phyloP scores from a whole-genome alignment of 2,888 invertebrate genomes.

The Noctua janthe region DNA sequence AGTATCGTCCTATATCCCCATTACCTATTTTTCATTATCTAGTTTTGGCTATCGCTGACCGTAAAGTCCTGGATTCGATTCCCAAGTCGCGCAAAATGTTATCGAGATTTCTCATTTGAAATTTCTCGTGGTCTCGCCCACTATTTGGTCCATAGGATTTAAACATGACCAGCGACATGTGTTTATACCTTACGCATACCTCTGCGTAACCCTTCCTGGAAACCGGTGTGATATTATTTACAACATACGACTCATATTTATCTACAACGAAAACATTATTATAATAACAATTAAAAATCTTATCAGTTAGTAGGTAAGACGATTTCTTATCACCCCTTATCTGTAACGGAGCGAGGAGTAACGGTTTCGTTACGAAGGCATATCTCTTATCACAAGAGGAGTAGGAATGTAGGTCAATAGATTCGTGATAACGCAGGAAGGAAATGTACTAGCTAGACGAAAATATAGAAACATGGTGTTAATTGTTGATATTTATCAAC shows the following conservation, averaged over 20 bases:
- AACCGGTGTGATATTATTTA: neutral
- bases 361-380: conserved; percentile 55
- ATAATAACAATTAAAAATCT: conserved; percentile 40
- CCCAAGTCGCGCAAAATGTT: neutral
- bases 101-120: neutral
- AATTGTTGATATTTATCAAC: conserved; percentile 19
- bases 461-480: conserved; percentile 7
- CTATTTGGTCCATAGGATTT: neutral
- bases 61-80: neutral
- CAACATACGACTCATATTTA: conserved; percentile 1
- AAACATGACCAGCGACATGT: neutral
- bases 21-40: neutral
- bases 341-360: conserved; percentile 42
- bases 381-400: conserved; percentile 48
- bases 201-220: neutral
- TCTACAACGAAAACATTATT: conserved; percentile 24
- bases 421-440: conserved; percentile 40
- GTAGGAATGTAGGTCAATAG: conserved; percentile 56
- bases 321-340: conserved; percentile 27
- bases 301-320: conserved; percentile 22
- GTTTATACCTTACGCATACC: neutral
- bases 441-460: conserved; percentile 52
- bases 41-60: neutral
- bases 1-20: neutral
- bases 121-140: neutral